Percentiles rank a stretch among this genome's conserved stretches.
These are phyloP conservation scores for Phortica magna DNA, from an alignment of 2,888 invertebrate species.

Conservation along the genomic window DNA sequence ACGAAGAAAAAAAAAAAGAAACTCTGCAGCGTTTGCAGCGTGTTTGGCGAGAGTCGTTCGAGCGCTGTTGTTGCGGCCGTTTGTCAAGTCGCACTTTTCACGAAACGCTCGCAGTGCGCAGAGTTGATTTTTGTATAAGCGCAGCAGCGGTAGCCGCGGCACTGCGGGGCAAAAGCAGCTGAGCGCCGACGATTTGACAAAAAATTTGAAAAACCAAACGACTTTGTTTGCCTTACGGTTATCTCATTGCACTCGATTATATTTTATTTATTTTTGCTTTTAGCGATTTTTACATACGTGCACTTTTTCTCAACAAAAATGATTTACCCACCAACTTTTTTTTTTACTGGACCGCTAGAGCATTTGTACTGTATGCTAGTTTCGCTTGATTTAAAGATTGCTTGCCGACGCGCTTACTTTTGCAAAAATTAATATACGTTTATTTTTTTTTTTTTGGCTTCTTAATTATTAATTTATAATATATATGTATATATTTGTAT, in stretches of 20 bases:
- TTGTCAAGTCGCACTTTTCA: constrained; percentile 56
- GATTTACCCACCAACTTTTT: too few relatives aligned
- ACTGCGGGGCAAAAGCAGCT: constrained; percentile 62
- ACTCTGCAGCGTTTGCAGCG: constrained; percentile 53
- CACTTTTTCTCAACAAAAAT: too few relatives aligned
- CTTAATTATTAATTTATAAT: too few relatives aligned
- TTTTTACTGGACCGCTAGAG: too few relatives aligned
- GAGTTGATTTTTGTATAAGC: constrained; percentile 39
- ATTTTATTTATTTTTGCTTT: too few relatives aligned
- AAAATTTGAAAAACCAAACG: constrained; percentile 45
- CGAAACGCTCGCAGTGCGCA: constrained; percentile 54
- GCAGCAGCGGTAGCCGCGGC: constrained; percentile 39
- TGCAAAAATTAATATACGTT: too few relatives aligned
- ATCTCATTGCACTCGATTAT: not conserved
- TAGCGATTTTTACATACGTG: too few relatives aligned
- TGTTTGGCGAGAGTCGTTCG: constrained; percentile 52
- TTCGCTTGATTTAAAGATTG: too few relatives aligned
- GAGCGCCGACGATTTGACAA: constrained; percentile 57
- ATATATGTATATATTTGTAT: too few relatives aligned
- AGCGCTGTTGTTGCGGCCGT: not conserved
- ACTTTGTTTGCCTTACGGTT: constrained; percentile 28
- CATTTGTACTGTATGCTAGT: too few relatives aligned
- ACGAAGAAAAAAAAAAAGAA: constrained; percentile 48
- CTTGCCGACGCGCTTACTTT: too few relatives aligned
- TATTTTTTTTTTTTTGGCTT: too few relatives aligned